These are phyloP conservation scores for Sandelia bainsii DNA, from an alignment of 2,797 vertebrate species.

Conservation along the genomic window DNA sequence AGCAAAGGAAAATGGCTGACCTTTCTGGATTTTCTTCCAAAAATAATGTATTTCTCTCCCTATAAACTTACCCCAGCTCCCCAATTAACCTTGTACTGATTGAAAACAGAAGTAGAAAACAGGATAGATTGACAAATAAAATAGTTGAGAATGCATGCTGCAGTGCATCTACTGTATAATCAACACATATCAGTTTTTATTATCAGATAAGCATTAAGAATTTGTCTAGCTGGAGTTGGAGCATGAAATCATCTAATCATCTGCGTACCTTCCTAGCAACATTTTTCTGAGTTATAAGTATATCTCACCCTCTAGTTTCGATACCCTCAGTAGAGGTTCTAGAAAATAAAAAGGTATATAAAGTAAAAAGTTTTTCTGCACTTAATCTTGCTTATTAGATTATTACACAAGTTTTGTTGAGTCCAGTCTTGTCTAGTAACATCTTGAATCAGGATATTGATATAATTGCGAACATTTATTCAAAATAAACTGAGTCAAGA, in stretches of 20 bases:
- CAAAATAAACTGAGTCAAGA: neutral
- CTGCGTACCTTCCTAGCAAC: neutral
- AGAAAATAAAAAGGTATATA: too few relatives aligned
- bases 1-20: conserved; percentile 70
- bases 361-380: neutral
- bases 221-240: neutral
- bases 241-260: neutral
- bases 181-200: neutral
- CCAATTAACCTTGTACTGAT: conserved; percentile 45
- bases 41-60: conserved; percentile 27
- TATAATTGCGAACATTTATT: neutral
- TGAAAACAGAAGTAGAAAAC: conserved; percentile 12
- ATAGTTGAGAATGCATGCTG: neutral
- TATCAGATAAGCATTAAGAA: neutral
- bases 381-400: neutral
- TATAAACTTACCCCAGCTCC: conserved; percentile 23
- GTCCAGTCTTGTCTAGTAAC: neutral
- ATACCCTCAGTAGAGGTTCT: neutral
- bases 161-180: neutral
- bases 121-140: neutral
- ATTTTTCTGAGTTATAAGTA: too few relatives aligned
- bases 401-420: rapidly evolving
- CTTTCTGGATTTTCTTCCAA: conserved; percentile 57
- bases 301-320: neutral
- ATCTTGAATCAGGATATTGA: neutral